Base-by-base conservation (phyloP, 2,888 invertebrate genomes). In the Chrysolina americana region DNA sequence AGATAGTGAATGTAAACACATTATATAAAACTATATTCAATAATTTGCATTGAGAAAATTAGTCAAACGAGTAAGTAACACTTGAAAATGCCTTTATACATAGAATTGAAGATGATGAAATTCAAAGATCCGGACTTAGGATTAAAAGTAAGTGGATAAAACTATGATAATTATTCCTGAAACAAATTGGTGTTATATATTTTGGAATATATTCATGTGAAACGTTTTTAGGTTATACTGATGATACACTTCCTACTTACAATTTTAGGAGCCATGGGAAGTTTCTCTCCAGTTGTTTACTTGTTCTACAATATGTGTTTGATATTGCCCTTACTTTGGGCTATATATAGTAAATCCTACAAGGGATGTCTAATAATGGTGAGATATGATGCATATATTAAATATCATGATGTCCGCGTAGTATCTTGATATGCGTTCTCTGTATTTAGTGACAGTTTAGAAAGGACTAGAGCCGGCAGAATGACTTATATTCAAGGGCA, bases 201-300 rank as follows among this genome's bases (percentile, higher is more conserved):
- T 28, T 28, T 28, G 28, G 44, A 44, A 44, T 44, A 13, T 13
- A 44, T 6, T 44, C 13, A 44, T 15, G 44, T 44, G 11, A 2
- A 44, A 15, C 44, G 2, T 17, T 50, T 50, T 50, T 50, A 50
- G 50, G 50, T 50, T 50, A 50, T 50, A 19, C 50, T 50, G 50
- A 50, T 50, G n/a, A 50, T 50, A n/a, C 50, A 50, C 50, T 50
- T 50, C 50, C 50, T 50, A 8, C 50, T 50, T 10, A 50, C 50
- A 2, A 50, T 4, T 17, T 50, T 50, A 50, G 50, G 50, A 19
- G 50, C 50, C 9, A 19, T 50, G 50, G 50, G 50, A 19, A 50
- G 50, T 50, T 50, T 50, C 50, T 17, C 19, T 50, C 50, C 50
- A 1, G 1, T 50, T 50, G 50, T 50, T 17, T 50, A 50, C 6